Conservation (phyloP, 2,113 vertebrate genomes). For the Oreochromis aureus region DNA sequence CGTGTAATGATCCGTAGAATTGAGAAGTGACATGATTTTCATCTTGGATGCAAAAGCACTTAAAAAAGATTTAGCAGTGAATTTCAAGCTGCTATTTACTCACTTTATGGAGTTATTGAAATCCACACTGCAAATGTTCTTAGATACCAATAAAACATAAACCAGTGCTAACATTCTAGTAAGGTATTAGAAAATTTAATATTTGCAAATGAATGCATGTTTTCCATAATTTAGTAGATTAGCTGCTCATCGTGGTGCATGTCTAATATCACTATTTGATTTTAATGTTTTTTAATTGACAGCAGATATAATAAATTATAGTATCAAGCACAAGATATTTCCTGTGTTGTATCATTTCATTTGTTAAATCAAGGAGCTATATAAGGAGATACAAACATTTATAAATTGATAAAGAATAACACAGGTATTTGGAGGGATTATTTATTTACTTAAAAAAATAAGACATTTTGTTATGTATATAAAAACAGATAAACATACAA, state of each 20-base stretch:
- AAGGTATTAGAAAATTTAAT: background rate
- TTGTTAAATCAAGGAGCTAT: background rate
- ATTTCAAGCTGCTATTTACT: conserved; percentile 22
- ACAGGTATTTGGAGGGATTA: background rate
- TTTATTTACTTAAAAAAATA: background rate
- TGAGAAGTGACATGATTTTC: conserved; percentile 60
- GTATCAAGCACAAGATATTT: background rate
- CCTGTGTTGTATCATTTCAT: background rate
- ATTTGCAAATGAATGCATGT: background rate
- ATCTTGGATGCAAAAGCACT: conserved; percentile 35
- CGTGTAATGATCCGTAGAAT: conserved; percentile 70
- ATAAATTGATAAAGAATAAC: background rate
- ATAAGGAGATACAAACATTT: background rate
- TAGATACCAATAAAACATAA: background rate
- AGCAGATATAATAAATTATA: background rate
- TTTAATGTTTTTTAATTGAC: background rate
- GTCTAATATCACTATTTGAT: background rate
- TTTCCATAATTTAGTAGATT: background rate
- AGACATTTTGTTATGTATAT: background rate
- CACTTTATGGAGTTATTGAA: background rate
- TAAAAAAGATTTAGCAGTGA: conserved; percentile 21
- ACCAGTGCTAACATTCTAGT: background rate
- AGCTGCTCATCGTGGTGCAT: background rate
- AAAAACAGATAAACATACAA: background rate
- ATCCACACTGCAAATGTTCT: background rate